Percentiles rank a stretch among this genome's conserved stretches.
Evolutionary conservation across 2,888 invertebrate genomes (phyloP).

Genomic region (Biston betularia): DNA sequence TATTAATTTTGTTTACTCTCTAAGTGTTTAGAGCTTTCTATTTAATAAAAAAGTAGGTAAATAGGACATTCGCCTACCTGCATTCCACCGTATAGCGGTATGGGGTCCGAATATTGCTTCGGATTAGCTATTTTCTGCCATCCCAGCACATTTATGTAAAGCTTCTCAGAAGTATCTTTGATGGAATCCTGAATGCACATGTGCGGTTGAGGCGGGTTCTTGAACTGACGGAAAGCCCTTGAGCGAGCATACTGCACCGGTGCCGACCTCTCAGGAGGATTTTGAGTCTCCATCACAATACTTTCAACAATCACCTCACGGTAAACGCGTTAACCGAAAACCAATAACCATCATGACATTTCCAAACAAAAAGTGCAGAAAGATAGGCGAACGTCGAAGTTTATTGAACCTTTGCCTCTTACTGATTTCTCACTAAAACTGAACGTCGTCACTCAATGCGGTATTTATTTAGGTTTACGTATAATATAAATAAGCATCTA

Average conservation of each 20-base stretch:
- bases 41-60: constrained; percentile 3
- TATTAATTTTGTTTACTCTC: not conserved
- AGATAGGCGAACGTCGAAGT: constrained; percentile 63
- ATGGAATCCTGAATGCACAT: constrained; percentile 90
- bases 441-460: constrained; percentile 55
- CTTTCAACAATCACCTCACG: constrained; percentile 42
- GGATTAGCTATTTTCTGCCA: constrained; percentile 91
- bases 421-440: constrained; percentile 42
- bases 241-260: constrained; percentile 87
- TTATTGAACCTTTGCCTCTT: constrained; percentile 75
- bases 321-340: constrained; percentile 64
- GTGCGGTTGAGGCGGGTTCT: constrained; percentile 91
- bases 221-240: constrained; percentile 88
- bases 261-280: constrained; percentile 71
- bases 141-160: constrained; percentile 89
- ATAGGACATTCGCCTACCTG: constrained; percentile 72
- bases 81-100: constrained; percentile 91
- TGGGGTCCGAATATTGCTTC: constrained; percentile 88
- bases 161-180: constrained; percentile 85
- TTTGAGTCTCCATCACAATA: constrained; percentile 78
- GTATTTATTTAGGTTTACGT: constrained; percentile 35
- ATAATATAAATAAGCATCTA: constrained; percentile 24
- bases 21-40: not conserved
- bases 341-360: constrained; percentile 70
- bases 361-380: constrained; percentile 47